These are phyloP conservation scores for Brachirus orientalis DNA, from an alignment of 2,113 vertebrate species.

Conservation along the genomic window DNA sequence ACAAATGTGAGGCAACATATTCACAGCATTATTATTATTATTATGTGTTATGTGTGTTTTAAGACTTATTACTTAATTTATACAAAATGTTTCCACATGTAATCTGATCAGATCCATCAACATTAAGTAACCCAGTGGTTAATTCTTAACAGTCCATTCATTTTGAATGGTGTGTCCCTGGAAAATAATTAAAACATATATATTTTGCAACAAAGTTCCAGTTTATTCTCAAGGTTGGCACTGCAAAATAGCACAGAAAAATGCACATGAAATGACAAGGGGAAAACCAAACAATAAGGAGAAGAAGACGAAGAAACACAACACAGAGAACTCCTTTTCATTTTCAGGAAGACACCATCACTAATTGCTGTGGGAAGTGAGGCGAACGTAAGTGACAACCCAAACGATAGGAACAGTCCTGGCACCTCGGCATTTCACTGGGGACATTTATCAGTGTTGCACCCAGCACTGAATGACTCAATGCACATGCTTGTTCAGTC, in stretches of 20 bases:
- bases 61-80: too few relatives aligned
- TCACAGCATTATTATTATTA: too few relatives aligned
- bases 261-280: too few relatives aligned
- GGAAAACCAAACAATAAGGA: background rate
- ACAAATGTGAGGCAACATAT: too few relatives aligned
- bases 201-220: too few relatives aligned
- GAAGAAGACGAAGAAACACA: background rate
- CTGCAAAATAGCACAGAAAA: background rate
- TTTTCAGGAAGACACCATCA: constrained; percentile 12
- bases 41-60: too few relatives aligned
- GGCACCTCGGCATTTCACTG: constrained; percentile 16
- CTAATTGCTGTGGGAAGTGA: constrained; percentile 37
- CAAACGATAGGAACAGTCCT: constrained; percentile 40
- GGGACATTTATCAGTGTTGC: constrained; percentile 57
- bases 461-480: constrained; percentile 44
- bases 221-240: background rate
- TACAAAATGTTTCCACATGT: too few relatives aligned
- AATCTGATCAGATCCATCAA: too few relatives aligned
- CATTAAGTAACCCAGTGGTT: too few relatives aligned
- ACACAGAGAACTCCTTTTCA: background rate
- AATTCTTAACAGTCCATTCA: too few relatives aligned
- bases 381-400: constrained; percentile 31
- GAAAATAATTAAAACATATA: too few relatives aligned
- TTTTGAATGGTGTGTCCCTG: too few relatives aligned
- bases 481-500: constrained; percentile 41